Percentiles rank a stretch among this genome's conserved stretches.
Conservation (phyloP, 2,113 vertebrate genomes). For the Mormyrus lacerda region DNA sequence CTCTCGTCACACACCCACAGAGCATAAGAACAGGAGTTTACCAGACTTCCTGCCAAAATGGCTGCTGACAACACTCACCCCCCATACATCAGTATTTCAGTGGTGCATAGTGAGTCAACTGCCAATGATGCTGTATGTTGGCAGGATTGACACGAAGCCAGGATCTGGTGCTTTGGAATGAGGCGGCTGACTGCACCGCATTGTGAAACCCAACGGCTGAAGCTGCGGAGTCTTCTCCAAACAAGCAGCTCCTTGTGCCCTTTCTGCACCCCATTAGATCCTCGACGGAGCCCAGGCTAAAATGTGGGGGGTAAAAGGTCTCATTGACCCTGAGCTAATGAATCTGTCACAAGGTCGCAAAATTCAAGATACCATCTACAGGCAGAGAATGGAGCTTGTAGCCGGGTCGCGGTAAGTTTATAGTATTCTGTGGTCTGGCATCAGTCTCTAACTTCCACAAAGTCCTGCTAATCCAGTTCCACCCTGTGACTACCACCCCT, state of each 20-base stretch:
- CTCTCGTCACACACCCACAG: neutral
- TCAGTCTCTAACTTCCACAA: neutral
- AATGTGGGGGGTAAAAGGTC: neutral
- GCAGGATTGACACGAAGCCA: neutral
- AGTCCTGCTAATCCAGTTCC: neutral
- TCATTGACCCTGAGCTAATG: neutral
- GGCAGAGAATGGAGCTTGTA: neutral
- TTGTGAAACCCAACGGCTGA: neutral
- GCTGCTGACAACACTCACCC: neutral
- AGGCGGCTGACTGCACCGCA: neutral
- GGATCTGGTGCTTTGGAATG: neutral
- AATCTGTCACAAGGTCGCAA: neutral
- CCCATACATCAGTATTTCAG: neutral
- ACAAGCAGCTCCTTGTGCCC: constrained; percentile 6
- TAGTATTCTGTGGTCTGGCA: neutral
- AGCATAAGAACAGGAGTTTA: neutral
- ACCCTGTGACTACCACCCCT: neutral
- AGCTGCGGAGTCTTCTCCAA: neutral
- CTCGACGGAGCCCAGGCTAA: neutral
- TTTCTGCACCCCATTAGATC: neutral
- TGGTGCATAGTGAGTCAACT: neutral
- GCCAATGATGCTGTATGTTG: neutral
- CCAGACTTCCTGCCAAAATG: neutral
- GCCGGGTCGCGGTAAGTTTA: neutral
- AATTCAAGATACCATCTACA: neutral